A percentile compares a stretch with the other conserved stretches of the same genome.
phyloP scores from a whole-genome alignment of 1,140 invertebrate species.

The Araneus ventricosus region DNA sequence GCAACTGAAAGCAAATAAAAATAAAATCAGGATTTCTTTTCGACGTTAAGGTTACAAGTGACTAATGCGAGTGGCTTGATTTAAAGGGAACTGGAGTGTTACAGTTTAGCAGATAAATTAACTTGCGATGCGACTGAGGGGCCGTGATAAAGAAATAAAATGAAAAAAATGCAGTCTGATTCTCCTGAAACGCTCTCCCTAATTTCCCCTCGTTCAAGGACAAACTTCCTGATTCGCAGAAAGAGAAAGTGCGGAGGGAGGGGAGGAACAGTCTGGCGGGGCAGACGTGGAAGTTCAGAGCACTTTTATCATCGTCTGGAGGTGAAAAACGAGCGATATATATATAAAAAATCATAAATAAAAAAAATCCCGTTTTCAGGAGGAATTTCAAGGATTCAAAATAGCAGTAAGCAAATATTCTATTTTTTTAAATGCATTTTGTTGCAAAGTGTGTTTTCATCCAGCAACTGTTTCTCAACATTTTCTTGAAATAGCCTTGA shows the following conservation, averaged over 20 bases:
- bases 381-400: background rate
- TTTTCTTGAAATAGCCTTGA: too few species aligned
- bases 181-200: background rate
- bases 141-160: background rate
- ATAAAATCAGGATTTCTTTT: too few species aligned
- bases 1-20: too few species aligned
- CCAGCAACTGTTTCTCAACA: too few species aligned
- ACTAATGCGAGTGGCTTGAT: too few species aligned
- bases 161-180: background rate
- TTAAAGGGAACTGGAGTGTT: background rate
- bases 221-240: constrained; percentile 12
- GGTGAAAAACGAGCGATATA: background rate
- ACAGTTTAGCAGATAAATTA: background rate
- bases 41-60: too few species aligned
- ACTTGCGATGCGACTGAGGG: background rate
- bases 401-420: background rate
- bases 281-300: background rate
- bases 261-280: background rate
- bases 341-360: background rate
- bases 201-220: constrained; percentile 25
- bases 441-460: too few species aligned
- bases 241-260: background rate
- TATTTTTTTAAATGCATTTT: too few species aligned
- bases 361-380: background rate
- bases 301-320: constrained; percentile 5